These are phyloP conservation scores for Caenorhabditis sp. DNA, from an alignment of 2,888 invertebrate species.

Conservation along the genomic window DNA sequence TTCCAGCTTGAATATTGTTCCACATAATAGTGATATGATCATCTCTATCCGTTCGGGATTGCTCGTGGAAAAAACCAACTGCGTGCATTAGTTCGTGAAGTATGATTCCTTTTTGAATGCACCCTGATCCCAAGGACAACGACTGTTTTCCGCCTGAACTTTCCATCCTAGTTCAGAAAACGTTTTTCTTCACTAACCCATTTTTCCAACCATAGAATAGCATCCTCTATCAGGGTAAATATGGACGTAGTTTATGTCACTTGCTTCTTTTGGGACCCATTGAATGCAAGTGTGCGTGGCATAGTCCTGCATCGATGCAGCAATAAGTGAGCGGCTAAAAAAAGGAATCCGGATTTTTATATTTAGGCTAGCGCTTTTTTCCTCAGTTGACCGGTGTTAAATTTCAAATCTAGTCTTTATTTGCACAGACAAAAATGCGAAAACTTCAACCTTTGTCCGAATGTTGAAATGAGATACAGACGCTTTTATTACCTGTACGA, in stretches of 20 bases:
- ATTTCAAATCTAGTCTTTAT: slow-evolving; percentile 10
- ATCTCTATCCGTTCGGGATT: slow-evolving; percentile 74
- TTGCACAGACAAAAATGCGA: slow-evolving; percentile 6
- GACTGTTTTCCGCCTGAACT: slow-evolving; percentile 72
- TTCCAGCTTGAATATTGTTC: slow-evolving; percentile 78
- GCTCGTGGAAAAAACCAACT: slow-evolving; percentile 78
- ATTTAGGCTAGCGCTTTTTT: not conserved
- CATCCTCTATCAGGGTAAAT: slow-evolving; percentile 78
- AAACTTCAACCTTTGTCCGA: not conserved
- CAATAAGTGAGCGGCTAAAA: slow-evolving; percentile 78
- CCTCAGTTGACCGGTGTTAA: not conserved
- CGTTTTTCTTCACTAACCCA: slow-evolving; percentile 58
- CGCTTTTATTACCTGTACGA: slow-evolving; percentile 72
- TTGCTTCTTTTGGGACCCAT: slow-evolving; percentile 76
- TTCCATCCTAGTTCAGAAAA: too few relatives aligned
- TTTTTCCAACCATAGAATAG: slow-evolving; percentile 78
- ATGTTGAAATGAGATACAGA: not conserved
- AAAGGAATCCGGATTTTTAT: not conserved
- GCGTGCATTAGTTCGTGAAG: slow-evolving; percentile 79
- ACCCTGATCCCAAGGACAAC: slow-evolving; percentile 77
- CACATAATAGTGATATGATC: slow-evolving; percentile 77
- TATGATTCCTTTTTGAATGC: slow-evolving; percentile 79
- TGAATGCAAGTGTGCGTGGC: slow-evolving; percentile 74
- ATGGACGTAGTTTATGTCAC: slow-evolving; percentile 77
- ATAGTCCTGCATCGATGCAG: slow-evolving; percentile 78